A percentile compares a stretch with the other conserved stretches of the same genome.
Conservation (phyloP, 2,797 vertebrate species). For the Helarctos malayanus region DNA sequence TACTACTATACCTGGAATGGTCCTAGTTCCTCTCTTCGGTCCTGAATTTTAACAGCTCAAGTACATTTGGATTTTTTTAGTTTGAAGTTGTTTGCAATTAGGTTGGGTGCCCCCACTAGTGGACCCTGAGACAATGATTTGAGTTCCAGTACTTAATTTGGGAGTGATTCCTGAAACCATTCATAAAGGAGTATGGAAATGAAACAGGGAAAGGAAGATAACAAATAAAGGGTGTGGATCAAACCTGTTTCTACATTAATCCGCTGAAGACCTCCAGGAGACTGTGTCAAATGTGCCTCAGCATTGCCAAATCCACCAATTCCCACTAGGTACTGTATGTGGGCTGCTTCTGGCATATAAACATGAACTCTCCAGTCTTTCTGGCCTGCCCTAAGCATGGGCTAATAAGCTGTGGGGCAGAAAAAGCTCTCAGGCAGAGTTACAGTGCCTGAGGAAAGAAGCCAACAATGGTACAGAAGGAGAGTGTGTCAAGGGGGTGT, state of each 20-base stretch:
- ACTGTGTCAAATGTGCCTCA: background rate
- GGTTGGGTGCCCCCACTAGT: background rate
- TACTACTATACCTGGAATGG: no score
- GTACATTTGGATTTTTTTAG: background rate
- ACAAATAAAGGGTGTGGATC: background rate
- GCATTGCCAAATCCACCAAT: background rate
- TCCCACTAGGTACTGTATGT: background rate
- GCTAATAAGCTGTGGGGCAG: background rate
- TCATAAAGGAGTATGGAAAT: background rate
- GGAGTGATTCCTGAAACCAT: background rate
- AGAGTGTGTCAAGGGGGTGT: background rate
- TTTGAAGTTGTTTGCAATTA: background rate
- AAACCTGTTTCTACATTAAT: background rate
- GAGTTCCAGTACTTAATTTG: background rate
- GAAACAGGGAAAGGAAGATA: background rate
- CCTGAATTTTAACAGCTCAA: background rate
- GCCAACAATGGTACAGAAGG: background rate
- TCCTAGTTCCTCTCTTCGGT: background rate
- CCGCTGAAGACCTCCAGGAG: background rate
- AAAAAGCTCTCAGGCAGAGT: background rate
- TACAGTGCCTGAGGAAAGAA: background rate
- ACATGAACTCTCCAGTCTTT: background rate
- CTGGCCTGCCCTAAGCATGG: background rate
- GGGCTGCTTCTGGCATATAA: background rate
- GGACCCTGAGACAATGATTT: background rate